Base-by-base conservation (phyloP, 2,888 invertebrate species). In the Harpalus rubripes region DNA sequence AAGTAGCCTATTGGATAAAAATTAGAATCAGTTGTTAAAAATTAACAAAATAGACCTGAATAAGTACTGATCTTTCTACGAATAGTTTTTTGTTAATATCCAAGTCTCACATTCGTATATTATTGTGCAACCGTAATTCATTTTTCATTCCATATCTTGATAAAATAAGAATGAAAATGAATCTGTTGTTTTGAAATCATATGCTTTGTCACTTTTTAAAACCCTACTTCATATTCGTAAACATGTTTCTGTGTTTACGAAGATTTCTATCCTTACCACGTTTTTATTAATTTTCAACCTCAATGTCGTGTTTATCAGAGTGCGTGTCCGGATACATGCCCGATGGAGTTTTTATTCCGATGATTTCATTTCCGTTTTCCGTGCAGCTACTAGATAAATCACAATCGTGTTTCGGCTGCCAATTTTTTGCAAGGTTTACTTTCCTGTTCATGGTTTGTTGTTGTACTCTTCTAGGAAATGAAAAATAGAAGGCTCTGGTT, bases 361-460 rank as follows among this genome's bases (percentile, higher is more conserved):
- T 74, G 68, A 39, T 74, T 74, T 18, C 72, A 74, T 74, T 74
- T 74, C 72, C 72, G 72, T 44, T 74, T 74, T 74, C 44, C 72
- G 72, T 68, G 68, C 68, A 7, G 15, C 44, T 16, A 74, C 72
- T 74, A 74, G 72, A 74, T 74, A 74, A 74, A 74, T 74, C 72
- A 74, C 72, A 74, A 44, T 74, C 72, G 44, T 74, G 72, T 41
- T 74, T 74, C 18, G 72, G 44, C 41, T 74, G 72, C 44, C 10
- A 74, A 74, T 74, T 74, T 74, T 74, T 74, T 74, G 72, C 68
- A 68, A 68, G 68, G 68, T 74, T 74, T 74, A 74, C 72, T 74
- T 74, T 74, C 72, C 44, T 74, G 68, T 68, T 68, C 10, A 12
- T 32, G 72, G 41, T 41, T 74, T 74, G 44, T 74, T 74, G 41